Percentiles rank a stretch among this genome's conserved stretches.
Evolutionary conservation across 2,888 invertebrate species (phyloP).

Genomic region (Trachelus troglodyta): DNA sequence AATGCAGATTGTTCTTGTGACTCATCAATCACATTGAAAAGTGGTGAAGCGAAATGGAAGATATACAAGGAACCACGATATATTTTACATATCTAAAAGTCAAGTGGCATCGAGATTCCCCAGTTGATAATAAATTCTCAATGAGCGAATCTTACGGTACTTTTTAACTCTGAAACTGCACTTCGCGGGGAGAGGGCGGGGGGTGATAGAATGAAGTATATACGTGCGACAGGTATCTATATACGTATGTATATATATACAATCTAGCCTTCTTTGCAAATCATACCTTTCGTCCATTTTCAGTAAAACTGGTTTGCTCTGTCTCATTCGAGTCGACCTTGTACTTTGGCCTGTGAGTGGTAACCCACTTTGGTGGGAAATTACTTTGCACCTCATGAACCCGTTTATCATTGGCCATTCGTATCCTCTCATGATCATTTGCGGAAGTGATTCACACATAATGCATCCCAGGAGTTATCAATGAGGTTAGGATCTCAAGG

Average conservation of each 20-base stretch:
- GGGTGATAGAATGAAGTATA: neutral
- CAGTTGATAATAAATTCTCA: neutral
- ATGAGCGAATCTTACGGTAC: neutral
- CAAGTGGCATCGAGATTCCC: neutral
- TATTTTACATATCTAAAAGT: neutral
- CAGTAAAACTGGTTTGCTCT: neutral
- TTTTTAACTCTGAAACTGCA: neutral
- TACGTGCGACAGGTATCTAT: neutral
- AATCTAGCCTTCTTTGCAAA: neutral
- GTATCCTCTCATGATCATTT: neutral
- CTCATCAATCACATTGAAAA: neutral
- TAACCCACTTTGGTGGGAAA: neutral
- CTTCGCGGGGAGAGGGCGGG: neutral
- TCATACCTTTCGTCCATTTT: neutral
- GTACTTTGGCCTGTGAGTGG: neutral
- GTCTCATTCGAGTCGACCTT: neutral
- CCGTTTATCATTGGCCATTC: neutral
- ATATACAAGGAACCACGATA: neutral
- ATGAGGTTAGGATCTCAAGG: neutral
- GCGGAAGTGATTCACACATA: neutral
- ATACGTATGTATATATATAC: neutral
- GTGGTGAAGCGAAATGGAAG: neutral
- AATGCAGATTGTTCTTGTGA: neutral
- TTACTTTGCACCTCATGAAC: neutral
- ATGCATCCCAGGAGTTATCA: neutral